Base-by-base conservation (phyloP, 2,797 vertebrate genomes). In the Euphonia xanthogaster region DNA sequence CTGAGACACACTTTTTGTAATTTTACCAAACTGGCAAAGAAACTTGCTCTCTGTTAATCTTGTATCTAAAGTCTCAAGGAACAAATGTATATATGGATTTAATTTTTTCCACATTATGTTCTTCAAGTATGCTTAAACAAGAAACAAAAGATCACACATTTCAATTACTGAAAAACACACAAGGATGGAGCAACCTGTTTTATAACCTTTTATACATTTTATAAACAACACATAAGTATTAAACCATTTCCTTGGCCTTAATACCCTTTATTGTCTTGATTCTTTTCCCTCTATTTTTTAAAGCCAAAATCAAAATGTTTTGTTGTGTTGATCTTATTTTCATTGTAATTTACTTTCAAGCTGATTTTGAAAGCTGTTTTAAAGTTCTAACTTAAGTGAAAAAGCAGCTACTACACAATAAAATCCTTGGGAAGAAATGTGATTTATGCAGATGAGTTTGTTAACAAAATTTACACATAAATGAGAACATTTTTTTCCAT, bases 401-500 rank as follows among this genome's bases (percentile, higher is more conserved):
- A 96, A 96, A 88, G 74, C 61, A 70, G 44, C 60, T 86, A 96
- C 47, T 42, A 39, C 93, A 86, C 93, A 97, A 88, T 94, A 95
- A 93, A 94, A 94, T 95, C 51, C 48, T 61, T 39, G 44, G 86
- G 74, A 95, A 93, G 77, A 94, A 97, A 97, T 91, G 83, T 79
- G 86, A 97, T 96, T 95, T 97, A 98, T 97, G 97, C 81, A 98
- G 94, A 97, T 95, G 96, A 97, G 94, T 98, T 98, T 98, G 95
- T 97, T 98, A 98, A 97, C 91, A 96, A 95, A 98, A 98, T 98
- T 98, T 98, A 97, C 97, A 98, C 98, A 97, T 97, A 98, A 97
- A 98, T 97, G 96, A 98, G 95, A 97, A 97, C 95, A 83, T 91
- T 98, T 96, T 96, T 97, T 96, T 88, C 94, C 94, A 96, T 96